These are phyloP conservation scores for Parambassis ranga DNA, from an alignment of 2,797 vertebrate species.

Conservation along the genomic window DNA sequence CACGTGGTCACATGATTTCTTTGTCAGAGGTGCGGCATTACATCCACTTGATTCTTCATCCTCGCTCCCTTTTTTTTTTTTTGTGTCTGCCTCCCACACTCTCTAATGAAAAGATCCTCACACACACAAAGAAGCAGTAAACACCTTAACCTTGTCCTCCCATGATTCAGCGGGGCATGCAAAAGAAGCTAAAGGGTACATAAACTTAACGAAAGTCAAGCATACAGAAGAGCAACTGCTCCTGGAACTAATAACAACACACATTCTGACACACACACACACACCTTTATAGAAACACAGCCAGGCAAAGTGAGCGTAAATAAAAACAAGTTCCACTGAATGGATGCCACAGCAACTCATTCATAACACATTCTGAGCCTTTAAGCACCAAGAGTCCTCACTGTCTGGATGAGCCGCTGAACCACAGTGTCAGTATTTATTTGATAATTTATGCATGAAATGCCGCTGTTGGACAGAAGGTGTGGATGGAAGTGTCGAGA, in stretches of 20 bases:
- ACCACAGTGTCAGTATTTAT: background rate
- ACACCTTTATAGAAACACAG: too few species aligned
- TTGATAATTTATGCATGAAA: conserved; percentile 8
- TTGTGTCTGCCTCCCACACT: background rate
- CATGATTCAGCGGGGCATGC: background rate
- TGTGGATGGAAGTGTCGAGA: conserved; percentile 17
- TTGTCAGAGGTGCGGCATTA: background rate
- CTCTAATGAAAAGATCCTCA: background rate
- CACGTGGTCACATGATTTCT: background rate
- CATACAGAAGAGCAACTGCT: too few species aligned
- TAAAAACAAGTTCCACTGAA: too few species aligned
- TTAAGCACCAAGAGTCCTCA: background rate
- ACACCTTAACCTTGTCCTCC: background rate
- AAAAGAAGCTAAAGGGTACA: too few species aligned
- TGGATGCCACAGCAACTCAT: background rate
- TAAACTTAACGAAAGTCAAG: too few species aligned
- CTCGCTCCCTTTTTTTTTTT: background rate
- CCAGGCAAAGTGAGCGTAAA: too few species aligned
- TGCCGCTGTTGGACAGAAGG: background rate
- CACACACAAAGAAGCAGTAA: background rate
- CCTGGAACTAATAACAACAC: too few species aligned
- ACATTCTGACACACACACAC: too few species aligned
- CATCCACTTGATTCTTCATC: background rate
- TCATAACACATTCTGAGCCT: background rate
- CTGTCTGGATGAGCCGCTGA: background rate